Percentiles rank a stretch among this genome's conserved stretches.
Conservation (phyloP, 1,140 invertebrate genomes). For the Episyrphus balteatus region DNA sequence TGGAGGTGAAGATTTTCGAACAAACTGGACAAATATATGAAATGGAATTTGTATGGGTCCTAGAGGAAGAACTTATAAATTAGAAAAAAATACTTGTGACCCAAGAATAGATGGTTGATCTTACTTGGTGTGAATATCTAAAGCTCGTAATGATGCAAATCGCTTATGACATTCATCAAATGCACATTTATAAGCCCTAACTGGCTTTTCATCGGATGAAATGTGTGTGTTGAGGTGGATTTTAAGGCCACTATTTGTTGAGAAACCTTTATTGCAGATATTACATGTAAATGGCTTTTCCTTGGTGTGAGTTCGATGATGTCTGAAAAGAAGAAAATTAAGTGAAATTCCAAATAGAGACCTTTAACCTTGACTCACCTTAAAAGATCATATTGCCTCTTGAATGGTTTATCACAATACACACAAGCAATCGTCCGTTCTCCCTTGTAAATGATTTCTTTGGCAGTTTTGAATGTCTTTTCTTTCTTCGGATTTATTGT, state of each 20-base stretch:
- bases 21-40: background rate
- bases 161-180: conserved; percentile 3
- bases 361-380: conserved; percentile 5
- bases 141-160: background rate
- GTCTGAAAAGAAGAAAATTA: conserved; percentile 1
- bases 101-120: no score
- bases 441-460: background rate
- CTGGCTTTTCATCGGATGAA: background rate
- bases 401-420: conserved; percentile 16
- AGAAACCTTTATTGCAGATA: conserved; percentile 4
- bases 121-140: conserved; percentile 7
- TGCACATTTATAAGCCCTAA: background rate
- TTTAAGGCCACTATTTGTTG: conserved; percentile 1
- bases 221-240: conserved; percentile 4
- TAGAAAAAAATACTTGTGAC: no score
- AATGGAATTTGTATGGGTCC: background rate
- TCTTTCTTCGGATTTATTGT: background rate
- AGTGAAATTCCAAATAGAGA: background rate
- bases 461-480: background rate
- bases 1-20: background rate
- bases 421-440: conserved; percentile 11
- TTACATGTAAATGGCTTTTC: conserved; percentile 6
- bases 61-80: no score
- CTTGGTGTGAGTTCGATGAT: conserved; percentile 7
- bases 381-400: conserved; percentile 11